Percentiles rank a stretch among this genome's conserved stretches.
These are phyloP conservation scores for Psix sp. DNA, from an alignment of 1,140 invertebrate species.

Conservation along the genomic window DNA sequence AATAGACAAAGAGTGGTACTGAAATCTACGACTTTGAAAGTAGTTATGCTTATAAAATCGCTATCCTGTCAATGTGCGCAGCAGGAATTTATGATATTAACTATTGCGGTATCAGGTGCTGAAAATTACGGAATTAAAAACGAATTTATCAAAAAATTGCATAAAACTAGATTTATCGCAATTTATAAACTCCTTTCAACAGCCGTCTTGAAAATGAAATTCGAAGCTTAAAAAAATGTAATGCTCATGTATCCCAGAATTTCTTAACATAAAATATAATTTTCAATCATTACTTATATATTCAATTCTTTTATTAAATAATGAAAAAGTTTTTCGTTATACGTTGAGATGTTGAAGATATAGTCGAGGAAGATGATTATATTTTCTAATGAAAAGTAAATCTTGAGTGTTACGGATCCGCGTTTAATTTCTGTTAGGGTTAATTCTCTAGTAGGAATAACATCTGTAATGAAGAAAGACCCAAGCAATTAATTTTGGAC, in stretches of 20 bases:
- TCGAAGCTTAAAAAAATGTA: too few species aligned
- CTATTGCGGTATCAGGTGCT: constrained; percentile 39
- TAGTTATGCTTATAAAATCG: constrained; percentile 36
- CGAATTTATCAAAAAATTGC: constrained; percentile 20
- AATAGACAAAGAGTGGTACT: too few species aligned
- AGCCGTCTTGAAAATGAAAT: too few species aligned
- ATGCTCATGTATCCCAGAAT: too few species aligned
- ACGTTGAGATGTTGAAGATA: too few species aligned
- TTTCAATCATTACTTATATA: too few species aligned
- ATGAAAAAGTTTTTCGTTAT: background rate
- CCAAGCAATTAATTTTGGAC: constrained; percentile 44
- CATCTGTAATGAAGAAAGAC: constrained; percentile 48
- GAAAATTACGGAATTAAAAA: constrained; percentile 47
- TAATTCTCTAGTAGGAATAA: constrained; percentile 47
- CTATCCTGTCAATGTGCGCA: constrained; percentile 16
- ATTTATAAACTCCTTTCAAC: too few species aligned
- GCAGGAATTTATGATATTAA: constrained; percentile 40
- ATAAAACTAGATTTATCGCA: constrained; percentile 25
- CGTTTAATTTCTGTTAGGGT: constrained; percentile 45
- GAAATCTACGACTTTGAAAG: too few species aligned
- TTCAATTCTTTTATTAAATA: too few species aligned
- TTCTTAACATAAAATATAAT: too few species aligned
- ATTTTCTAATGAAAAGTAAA: constrained; percentile 29
- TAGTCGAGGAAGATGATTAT: too few species aligned
- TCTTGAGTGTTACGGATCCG: constrained; percentile 11